Evolutionary conservation across 2,797 vertebrate genomes (phyloP).

Genomic region (Neosilurus mollespiculum): DNA sequence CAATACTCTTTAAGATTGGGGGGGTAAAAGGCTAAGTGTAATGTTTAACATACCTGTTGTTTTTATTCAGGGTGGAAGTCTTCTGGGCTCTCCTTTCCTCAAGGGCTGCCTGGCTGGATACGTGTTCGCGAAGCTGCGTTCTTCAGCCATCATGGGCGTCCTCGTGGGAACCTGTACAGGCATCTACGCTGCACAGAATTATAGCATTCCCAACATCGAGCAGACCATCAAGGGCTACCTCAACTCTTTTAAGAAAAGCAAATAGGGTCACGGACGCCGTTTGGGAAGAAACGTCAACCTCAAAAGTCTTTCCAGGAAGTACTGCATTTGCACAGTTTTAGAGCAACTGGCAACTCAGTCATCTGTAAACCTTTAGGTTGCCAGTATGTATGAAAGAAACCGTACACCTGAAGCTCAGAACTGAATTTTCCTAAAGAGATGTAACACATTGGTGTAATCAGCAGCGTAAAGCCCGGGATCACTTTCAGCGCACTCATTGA

Average conservation of each 20-base stretch:
- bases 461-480: neutral
- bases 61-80: conserved; percentile 76
- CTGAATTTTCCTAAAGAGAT: neutral
- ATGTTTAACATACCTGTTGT: neutral
- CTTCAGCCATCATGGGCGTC: conserved; percentile 88
- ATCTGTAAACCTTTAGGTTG: neutral
- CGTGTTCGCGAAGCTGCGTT: conserved; percentile 87
- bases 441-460: neutral
- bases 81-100: conserved; percentile 88
- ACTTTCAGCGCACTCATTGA: neutral
- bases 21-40: neutral
- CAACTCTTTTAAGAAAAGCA: conserved; percentile 77
- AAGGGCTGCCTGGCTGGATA: conserved; percentile 95
- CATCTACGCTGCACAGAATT: conserved; percentile 86
- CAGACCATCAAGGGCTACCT: conserved; percentile 84
- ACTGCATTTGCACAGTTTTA: neutral
- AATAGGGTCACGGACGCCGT: conserved; percentile 23
- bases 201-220: conserved; percentile 86
- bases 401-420: neutral
- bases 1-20: no score
- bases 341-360: neutral
- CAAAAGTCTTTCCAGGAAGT: neutral
- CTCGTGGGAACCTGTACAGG: conserved; percentile 87
- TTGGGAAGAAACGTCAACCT: neutral
- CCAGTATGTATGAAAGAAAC: neutral